Percentiles rank a stretch among this genome's conserved stretches.
Evolutionary conservation across 2,113 vertebrate species (phyloP).

Genomic region (Arizona elegans): DNA sequence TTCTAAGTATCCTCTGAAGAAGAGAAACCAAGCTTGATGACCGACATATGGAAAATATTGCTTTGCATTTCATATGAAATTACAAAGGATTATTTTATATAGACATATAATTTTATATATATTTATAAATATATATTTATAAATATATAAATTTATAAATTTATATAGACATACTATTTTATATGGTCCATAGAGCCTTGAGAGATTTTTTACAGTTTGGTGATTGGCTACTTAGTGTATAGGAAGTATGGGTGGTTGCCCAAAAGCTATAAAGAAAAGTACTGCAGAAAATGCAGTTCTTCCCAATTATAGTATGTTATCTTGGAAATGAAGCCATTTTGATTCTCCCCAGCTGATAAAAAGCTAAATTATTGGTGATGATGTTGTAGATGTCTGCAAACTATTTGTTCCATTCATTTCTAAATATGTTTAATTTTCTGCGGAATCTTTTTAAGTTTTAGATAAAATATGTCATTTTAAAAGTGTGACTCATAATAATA

Average conservation of each 20-base stretch:
- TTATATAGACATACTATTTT: too few relatives aligned
- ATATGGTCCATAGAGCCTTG: background rate
- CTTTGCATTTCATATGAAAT: background rate
- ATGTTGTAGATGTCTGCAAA: background rate
- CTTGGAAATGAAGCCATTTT: constrained; percentile 2
- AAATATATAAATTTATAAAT: too few relatives aligned
- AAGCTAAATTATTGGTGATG: background rate
- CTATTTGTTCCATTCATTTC: background rate
- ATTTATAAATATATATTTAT: too few relatives aligned
- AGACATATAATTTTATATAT: background rate
- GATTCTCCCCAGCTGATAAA: constrained; percentile 1
- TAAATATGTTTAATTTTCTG: background rate
- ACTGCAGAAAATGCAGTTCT: background rate
- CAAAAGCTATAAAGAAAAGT: background rate
- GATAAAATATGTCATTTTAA: background rate
- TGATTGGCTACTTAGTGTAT: background rate
- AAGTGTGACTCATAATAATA: background rate
- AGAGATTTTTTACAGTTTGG: background rate
- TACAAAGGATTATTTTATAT: background rate
- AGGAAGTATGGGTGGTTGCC: background rate
- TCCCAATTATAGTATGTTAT: constrained; percentile 6
- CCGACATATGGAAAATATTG: background rate
- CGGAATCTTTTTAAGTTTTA: background rate
- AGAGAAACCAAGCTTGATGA: background rate
- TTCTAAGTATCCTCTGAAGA: background rate